Base-by-base conservation (phyloP, 2,888 invertebrate genomes). In the Caenorhabditis wallacei region DNA sequence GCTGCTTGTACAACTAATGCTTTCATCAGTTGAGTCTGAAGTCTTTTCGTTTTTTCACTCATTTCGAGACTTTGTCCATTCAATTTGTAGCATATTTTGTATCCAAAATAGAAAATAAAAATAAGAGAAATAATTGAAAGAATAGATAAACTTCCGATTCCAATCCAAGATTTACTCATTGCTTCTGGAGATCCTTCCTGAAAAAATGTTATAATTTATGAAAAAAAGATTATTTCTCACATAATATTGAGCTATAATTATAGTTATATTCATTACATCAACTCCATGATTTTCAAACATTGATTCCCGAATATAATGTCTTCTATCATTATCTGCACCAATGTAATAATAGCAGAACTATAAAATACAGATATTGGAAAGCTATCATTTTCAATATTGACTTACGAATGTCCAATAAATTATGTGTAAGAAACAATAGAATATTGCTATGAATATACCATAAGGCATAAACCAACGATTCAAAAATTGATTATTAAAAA, bases 21-120 rank as follows among this genome's bases (percentile, higher is more conserved):
- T 30, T 74, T 74, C 46, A 74, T 54, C 10, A 74, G 24, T 46
- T 74, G 74, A 5, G 56, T 64, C 13, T 74, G 74, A 4, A 74
- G 56, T n/a, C 30, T 40, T 46, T 56, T 64, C 2, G 74, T 74
- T 22, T 64, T 64, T 22, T 54, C 56, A 11, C 74, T 74, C 64
- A 74, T 74, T 4, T 46, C 46, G 2, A 56, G 43, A 43, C 30
- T 43, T 11, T 74, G 64, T 35, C 46, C 35, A 10, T 13, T 13
- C 43, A 43, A 13, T 43, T 43, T 43, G 35, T 35, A 10, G 35
- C 35, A 35, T 7, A 35, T 35, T 35, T 35, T 35, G 35, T 35
- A 35, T 35, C 35, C 35, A 35, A 35, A 30, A 13, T 63, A 20
- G 22, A 74, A 64, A 35, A 63, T 63, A 35, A 74, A 54, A 1